phyloP scores from a whole-genome alignment of 2,113 vertebrate genomes.

The Sinocyclocheilus rhinocerous region DNA sequence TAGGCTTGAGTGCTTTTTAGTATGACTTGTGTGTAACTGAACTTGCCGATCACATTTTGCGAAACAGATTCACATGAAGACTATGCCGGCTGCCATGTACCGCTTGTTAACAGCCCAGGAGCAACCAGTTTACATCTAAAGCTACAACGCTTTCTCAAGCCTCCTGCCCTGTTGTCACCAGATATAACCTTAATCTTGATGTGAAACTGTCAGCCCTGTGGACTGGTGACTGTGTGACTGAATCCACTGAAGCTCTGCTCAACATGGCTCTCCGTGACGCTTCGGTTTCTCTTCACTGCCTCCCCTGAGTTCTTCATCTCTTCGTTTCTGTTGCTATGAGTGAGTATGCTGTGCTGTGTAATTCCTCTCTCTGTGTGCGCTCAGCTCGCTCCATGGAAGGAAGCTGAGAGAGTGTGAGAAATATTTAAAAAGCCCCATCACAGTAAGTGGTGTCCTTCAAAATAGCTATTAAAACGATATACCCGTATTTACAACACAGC shows the following conservation, averaged over 20 bases:
- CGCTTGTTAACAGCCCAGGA: conserved; percentile 95
- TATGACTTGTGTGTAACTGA: not conserved
- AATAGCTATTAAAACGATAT: not conserved
- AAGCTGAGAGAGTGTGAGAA: not conserved
- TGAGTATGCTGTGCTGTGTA: conserved; percentile 38
- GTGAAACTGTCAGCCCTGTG: conserved; percentile 26
- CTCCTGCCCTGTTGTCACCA: conserved; percentile 33
- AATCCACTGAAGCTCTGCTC: conserved; percentile 26
- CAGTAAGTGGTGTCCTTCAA: not conserved
- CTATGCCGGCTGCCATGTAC: conserved; percentile 97
- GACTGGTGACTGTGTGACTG: conserved; percentile 39
- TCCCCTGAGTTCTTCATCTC: conserved; percentile 8
- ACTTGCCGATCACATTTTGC: conserved; percentile 32
- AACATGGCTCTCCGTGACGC: conserved; percentile 29
- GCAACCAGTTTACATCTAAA: conserved; percentile 94
- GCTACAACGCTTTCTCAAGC: conserved; percentile 21
- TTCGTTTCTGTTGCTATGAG: conserved; percentile 51
- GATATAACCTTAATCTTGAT: conserved; percentile 37
- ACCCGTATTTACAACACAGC: too few relatives aligned
- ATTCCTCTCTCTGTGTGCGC: conserved; percentile 34
- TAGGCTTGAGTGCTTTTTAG: too few relatives aligned
- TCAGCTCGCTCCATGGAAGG: not conserved
- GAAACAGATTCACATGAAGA: conserved; percentile 95
- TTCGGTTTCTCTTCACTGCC: conserved; percentile 35
- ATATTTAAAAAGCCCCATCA: not conserved